These are phyloP conservation scores for Arothron firmamentum DNA, from an alignment of 2,113 vertebrate genomes.

Conservation along the genomic window DNA sequence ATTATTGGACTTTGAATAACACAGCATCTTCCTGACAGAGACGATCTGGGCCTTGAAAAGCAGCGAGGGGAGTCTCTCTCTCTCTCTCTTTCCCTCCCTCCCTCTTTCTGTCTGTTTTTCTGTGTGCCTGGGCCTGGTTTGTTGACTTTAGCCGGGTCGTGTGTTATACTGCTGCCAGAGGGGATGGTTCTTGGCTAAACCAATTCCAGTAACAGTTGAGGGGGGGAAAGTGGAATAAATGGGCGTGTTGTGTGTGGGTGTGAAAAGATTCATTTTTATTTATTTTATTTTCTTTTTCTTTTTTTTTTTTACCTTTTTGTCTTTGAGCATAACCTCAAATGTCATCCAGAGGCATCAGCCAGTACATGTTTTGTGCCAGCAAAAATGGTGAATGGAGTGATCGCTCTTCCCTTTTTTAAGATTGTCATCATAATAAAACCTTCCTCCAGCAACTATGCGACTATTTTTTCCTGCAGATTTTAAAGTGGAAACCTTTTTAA, in stretches of 20 bases:
- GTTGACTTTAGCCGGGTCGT: slow-evolving; percentile 56
- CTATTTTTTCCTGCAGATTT: too few relatives aligned
- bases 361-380: background rate
- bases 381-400: slow-evolving; percentile 11
- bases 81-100: background rate
- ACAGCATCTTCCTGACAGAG: background rate
- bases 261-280: background rate
- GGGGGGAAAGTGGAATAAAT: slow-evolving; percentile 35
- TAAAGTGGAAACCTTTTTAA: too few relatives aligned
- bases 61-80: slow-evolving; percentile 8
- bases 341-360: slow-evolving; percentile 4
- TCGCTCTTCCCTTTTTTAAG: background rate
- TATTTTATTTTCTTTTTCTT: too few relatives aligned
- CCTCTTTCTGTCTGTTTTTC: slow-evolving; percentile 4
- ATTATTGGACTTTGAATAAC: background rate
- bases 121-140: slow-evolving; percentile 52
- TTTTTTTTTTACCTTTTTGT: slow-evolving; percentile 17
- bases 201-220: slow-evolving; percentile 48
- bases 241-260: slow-evolving; percentile 12
- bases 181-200: slow-evolving; percentile 48
- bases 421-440: background rate
- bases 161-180: slow-evolving; percentile 54
- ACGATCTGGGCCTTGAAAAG: slow-evolving; percentile 38
- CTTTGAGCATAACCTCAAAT: slow-evolving; percentile 28
- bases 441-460: background rate